Evolutionary conservation across 2,797 vertebrate species (phyloP), one percentile per base, ranked within the genome.

Genomic region (Sphenopsis melanotis): DNA sequence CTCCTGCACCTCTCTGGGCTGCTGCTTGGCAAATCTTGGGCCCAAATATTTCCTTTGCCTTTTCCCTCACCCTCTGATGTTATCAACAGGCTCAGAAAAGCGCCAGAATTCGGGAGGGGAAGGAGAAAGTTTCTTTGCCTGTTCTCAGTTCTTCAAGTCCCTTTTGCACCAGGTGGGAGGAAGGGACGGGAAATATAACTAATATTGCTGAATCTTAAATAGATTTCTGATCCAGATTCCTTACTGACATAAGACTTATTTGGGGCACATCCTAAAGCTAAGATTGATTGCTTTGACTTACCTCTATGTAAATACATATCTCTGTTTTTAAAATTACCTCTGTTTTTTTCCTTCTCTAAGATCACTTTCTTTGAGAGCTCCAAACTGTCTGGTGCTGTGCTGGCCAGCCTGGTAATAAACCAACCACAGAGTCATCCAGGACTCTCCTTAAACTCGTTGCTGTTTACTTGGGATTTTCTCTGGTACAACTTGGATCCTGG

Each of bases 351-450:
- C 42, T 84, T 89, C 55, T 65, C 26, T 63, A 66, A 65, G 47
- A 37, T 30, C 34, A 10, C n/a, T 87, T 66, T 44, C 20, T 55
- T 69, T 82, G 75, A 55, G 52, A 89, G 49, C 22, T 75, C 2
- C 21, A 30, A 23, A 2, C 13, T 65, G 30, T 19, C 24, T 69
- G 39, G 10, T 61, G 63, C 66, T 18, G 5, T 13, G 3, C 47
- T 27, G 50, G 23, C 47, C 83, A 83, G 32, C 34, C 41, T 13
- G 20, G 15, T 39, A 52, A 55, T 32, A 30, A 63, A 72, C 17
- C 27, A 16, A 0, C 36, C 60, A 29, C 0, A 0, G 20, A 34
- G 39, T 7, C 8, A 7, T 47, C 65, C 30, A 65, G 83, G 24
- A 39, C 42, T 59, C 20, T 61, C 20, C 39, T 37, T 65, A 65